Evolutionary conservation across 2,888 invertebrate genomes (phyloP).

Genomic region (Nasonia oneida): DNA sequence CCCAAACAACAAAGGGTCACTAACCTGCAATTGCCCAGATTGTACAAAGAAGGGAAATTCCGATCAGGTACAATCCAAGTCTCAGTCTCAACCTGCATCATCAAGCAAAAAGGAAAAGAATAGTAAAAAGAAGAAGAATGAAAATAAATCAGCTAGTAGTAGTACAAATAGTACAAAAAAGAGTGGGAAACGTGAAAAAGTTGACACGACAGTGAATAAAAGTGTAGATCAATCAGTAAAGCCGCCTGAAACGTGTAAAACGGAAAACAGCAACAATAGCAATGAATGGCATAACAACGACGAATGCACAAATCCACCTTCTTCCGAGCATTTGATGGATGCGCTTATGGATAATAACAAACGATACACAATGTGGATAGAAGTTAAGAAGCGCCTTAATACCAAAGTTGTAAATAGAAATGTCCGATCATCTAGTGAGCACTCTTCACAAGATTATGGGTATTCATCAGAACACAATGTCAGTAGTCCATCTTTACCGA

Average conservation of each 20-base stretch:
- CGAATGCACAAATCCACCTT: slow-evolving; percentile 66
- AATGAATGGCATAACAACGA: slow-evolving; percentile 60
- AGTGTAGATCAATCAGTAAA: slow-evolving; percentile 63
- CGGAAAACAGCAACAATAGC: slow-evolving; percentile 50
- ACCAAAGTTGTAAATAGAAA: slow-evolving; percentile 81
- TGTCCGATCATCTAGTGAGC: slow-evolving; percentile 84
- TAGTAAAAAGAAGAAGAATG: slow-evolving; percentile 59
- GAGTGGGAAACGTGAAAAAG: slow-evolving; percentile 63
- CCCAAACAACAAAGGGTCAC: slow-evolving; percentile 75
- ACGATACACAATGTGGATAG: slow-evolving; percentile 74
- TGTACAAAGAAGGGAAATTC: slow-evolving; percentile 72
- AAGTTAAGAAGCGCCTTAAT: slow-evolving; percentile 78
- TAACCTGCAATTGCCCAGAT: slow-evolving; percentile 76
- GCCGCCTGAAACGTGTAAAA: slow-evolving; percentile 64
- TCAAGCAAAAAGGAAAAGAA: slow-evolving; percentile 66
- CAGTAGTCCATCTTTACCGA: slow-evolving; percentile 89
- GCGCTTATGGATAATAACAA: slow-evolving; percentile 73
- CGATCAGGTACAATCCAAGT: slow-evolving; percentile 67
- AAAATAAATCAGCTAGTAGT: slow-evolving; percentile 66
- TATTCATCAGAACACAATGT: slow-evolving; percentile 93
- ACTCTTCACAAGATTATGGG: slow-evolving; percentile 89
- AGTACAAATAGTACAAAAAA: slow-evolving; percentile 69
- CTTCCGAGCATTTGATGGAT: slow-evolving; percentile 72
- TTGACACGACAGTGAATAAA: slow-evolving; percentile 42
- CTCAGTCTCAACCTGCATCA: slow-evolving; percentile 65